Conservation (phyloP, 1,140 invertebrate species). For the Drosophila punjabiensis region DNA sequence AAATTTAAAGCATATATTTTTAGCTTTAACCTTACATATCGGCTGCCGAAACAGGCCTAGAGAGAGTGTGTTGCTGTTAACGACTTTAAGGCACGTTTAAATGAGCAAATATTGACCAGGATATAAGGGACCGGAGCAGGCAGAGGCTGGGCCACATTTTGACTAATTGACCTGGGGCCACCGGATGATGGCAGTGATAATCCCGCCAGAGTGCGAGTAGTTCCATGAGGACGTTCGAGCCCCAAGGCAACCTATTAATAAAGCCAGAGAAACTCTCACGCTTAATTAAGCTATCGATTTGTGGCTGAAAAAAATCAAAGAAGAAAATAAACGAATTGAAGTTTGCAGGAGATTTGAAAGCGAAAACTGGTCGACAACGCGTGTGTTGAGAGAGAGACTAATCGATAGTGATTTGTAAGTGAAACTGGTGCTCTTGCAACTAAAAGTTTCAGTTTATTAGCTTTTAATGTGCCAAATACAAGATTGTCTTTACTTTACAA, state of each 20-base stretch:
- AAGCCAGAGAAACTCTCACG: slow-evolving; percentile 67
- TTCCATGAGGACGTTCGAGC: slow-evolving; percentile 39
- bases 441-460: not conserved
- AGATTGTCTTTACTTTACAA: not conserved
- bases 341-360: slow-evolving; percentile 42
- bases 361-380: slow-evolving; percentile 5
- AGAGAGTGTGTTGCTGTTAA: slow-evolving; percentile 28
- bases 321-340: slow-evolving; percentile 48
- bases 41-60: slow-evolving; percentile 4
- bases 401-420: slow-evolving; percentile 33
- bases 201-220: slow-evolving; percentile 51
- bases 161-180: slow-evolving; percentile 73
- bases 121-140: slow-evolving; percentile 1
- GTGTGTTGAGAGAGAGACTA: slow-evolving; percentile 1
- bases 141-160: slow-evolving; percentile 46
- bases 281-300: slow-evolving; percentile 83
- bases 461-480: not conserved
- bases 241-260: slow-evolving; percentile 80
- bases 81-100: slow-evolving; percentile 71
- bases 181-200: slow-evolving; percentile 45
- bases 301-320: slow-evolving; percentile 55
- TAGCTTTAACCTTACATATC: slow-evolving; percentile 67
- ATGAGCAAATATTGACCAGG: slow-evolving; percentile 65
- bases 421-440: not conserved
- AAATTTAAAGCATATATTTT: slow-evolving; percentile 68